Evolutionary conservation across 1,140 invertebrate species (phyloP), one percentile per base, ranked within the genome.

Genomic region (Aporrectodea caliginosa): DNA sequence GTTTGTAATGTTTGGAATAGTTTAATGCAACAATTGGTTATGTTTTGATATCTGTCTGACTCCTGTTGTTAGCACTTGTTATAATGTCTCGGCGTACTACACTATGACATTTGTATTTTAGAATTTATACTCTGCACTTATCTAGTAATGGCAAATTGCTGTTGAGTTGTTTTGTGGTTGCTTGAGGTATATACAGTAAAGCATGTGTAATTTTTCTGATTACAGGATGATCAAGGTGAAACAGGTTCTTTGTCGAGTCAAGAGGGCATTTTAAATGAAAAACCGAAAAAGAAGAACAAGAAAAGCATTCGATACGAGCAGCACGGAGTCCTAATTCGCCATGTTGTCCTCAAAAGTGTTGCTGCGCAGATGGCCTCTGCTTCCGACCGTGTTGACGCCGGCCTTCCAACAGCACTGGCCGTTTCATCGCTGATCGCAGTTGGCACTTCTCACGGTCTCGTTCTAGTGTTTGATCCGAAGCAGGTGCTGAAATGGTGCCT

Each of bases 391-490:
- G 93, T 96, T 30, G 93, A 94, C 89, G 94, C 94, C 77, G 96
- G 96, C 31, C 90, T 93, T 78, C 94, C 95, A 1, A 95, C 94
- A 83, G 92, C 94, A 30, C 86, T 91, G 81, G 87, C 93, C 68
- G 92, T 93, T 76, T 91, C 92, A 0, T 92, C 92, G 73, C 91
- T 94, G 84, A 92, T 97, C 81, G 94, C 93, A 29, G 91, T 98
- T 73, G 96, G 97, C 43, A 98, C 96, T 69, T 95, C 94, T 68
- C 95, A 97, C 89, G 96, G 96, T 30, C 91, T 96, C 80, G 91
- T 97, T 77, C 88, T 98, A 22, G 92, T 94, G 76, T 98, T 98
- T 90, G 95, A 90, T 83, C 85, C 86, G 2, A 85, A 88, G 78
- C 88, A 90, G 82, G 85, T 87, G 16, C 88, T 98, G 80, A 92